Evolutionary conservation across 2,113 vertebrate species (phyloP).

Genomic region (Acrocephalus kingi): DNA sequence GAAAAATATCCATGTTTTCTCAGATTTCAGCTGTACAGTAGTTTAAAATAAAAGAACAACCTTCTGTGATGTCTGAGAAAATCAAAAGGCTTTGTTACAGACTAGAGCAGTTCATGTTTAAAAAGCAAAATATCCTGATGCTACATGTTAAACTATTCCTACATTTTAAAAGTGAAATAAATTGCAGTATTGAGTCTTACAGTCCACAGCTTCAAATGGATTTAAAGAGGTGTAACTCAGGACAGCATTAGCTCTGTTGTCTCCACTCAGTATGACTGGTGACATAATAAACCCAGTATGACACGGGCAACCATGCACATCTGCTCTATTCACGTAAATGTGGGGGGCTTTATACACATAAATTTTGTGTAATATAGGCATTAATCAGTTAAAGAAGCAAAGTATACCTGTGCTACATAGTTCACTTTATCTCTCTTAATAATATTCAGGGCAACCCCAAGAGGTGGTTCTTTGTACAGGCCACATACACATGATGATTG

Average conservation of each 20-base stretch:
- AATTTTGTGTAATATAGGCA: neutral
- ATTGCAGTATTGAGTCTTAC: neutral
- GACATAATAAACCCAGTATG: neutral
- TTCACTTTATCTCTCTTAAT: neutral
- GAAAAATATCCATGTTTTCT: neutral
- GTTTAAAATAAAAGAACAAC: neutral
- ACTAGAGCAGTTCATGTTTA: neutral
- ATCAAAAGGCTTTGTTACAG: neutral
- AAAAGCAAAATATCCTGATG: neutral
- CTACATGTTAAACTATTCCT: neutral
- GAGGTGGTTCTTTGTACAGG: neutral
- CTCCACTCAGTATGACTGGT: neutral
- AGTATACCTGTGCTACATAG: neutral
- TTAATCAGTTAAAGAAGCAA: neutral
- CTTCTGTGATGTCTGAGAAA: neutral
- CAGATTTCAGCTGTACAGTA: neutral
- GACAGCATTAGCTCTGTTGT: neutral
- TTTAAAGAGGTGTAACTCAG: neutral
- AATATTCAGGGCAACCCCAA: neutral
- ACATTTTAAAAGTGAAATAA: neutral
- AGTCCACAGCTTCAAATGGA: neutral
- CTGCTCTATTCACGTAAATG: neutral
- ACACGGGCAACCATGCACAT: neutral
- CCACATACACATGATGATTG: fast-evolving
- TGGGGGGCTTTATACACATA: neutral